Evolutionary conservation across 2,888 invertebrate genomes (phyloP).

Genomic region (Craniophora ligustri): DNA sequence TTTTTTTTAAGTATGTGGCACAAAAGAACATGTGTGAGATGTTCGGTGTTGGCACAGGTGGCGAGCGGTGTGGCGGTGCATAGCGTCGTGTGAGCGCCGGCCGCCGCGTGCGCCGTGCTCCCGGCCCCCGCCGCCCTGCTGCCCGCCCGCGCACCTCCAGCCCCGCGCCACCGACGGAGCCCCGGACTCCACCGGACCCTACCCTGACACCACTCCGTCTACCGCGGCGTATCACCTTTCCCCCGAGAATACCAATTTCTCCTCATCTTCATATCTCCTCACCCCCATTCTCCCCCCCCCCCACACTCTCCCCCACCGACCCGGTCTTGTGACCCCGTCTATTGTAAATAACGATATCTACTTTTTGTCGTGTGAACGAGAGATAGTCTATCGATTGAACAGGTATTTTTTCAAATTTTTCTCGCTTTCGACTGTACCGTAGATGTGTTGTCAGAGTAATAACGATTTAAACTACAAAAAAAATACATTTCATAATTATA

Average conservation of each 20-base stretch:
- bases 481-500: slow-evolving; percentile 86
- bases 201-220: slow-evolving; percentile 72
- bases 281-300: slow-evolving; percentile 50
- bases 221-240: slow-evolving; percentile 74
- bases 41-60: slow-evolving; percentile 67
- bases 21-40: too few species aligned
- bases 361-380: slow-evolving; percentile 88
- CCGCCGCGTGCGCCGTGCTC: slow-evolving; percentile 57
- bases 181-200: slow-evolving; percentile 56
- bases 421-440: slow-evolving; percentile 89
- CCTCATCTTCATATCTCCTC: slow-evolving; percentile 54
- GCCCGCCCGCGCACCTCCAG: slow-evolving; percentile 53
- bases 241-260: slow-evolving; percentile 48
- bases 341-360: slow-evolving; percentile 87
- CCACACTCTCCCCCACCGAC: slow-evolving; percentile 55
- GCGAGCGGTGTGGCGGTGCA: slow-evolving; percentile 87
- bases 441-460: slow-evolving; percentile 88
- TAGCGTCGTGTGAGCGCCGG: slow-evolving; percentile 60
- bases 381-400: slow-evolving; percentile 87
- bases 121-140: slow-evolving; percentile 55
- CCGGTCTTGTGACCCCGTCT: slow-evolving; percentile 72
- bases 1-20: too few species aligned
- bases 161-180: slow-evolving; percentile 56
- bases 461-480: slow-evolving; percentile 84
- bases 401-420: slow-evolving; percentile 88